Conservation (phyloP, 2,888 invertebrate species). For the Coenonympha arcania region DNA sequence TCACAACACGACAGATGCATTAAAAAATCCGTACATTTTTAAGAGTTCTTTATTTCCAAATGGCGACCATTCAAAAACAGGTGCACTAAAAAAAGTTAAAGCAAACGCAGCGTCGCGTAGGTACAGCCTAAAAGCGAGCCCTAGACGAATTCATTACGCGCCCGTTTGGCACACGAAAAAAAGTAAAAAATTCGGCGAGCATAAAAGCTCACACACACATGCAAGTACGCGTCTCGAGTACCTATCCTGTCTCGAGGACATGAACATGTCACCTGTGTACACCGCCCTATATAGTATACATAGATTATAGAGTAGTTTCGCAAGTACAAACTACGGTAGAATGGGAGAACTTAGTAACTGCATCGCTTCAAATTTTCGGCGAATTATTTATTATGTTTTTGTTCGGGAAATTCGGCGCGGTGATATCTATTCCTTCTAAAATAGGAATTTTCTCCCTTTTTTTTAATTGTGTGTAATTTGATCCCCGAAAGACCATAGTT, state of each 20-base stretch:
- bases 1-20: too few species aligned
- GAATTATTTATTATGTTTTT: not conserved
- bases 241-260: constrained; percentile 22
- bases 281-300: not conserved
- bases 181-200: constrained; percentile 19
- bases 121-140: constrained; percentile 5
- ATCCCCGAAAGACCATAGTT: too few species aligned
- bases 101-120: not conserved
- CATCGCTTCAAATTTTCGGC: not conserved
- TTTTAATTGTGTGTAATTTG: too few species aligned
- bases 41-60: too few species aligned
- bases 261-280: not conserved
- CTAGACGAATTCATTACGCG: constrained; percentile 7
- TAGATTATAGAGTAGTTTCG: not conserved
- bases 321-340: not conserved
- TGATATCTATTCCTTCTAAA: too few species aligned
- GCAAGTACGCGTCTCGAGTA: constrained; percentile 20
- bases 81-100: not conserved
- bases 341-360: not conserved
- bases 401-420: too few species aligned
- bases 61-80: not conserved
- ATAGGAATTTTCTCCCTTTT: too few species aligned
- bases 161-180: constrained; percentile 11
- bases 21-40: too few species aligned
- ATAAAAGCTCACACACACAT: constrained; percentile 5